Conservation (phyloP, 2,888 invertebrate species). For the Apodemia mormo region DNA sequence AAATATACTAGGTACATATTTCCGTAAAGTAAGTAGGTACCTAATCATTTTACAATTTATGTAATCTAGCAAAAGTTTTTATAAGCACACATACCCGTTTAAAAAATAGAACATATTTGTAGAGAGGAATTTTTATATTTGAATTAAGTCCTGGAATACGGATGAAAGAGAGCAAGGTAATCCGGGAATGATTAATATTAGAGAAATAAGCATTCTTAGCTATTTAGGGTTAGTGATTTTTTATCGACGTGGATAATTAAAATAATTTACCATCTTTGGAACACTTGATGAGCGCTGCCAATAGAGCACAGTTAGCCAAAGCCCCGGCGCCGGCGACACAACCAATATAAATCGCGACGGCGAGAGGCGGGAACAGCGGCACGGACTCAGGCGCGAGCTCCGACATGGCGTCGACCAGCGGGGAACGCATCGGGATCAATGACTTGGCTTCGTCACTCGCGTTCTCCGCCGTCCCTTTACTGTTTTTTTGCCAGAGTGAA, state of each 20-base stretch:
- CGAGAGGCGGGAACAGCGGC: conserved; percentile 64
- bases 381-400: conserved; percentile 52
- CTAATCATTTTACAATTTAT: too few relatives aligned
- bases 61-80: neutral
- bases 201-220: neutral
- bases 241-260: conserved; percentile 22
- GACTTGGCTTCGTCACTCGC: conserved; percentile 73
- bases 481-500: conserved; percentile 67
- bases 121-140: neutral
- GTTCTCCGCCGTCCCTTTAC: conserved; percentile 62
- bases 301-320: conserved; percentile 66
- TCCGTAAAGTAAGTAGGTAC: too few relatives aligned
- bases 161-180: neutral
- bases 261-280: conserved; percentile 68
- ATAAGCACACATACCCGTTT: neutral
- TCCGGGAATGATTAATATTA: neutral
- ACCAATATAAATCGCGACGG: conserved; percentile 57
- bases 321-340: conserved; percentile 70
- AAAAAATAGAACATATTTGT: neutral
- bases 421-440: conserved; percentile 77
- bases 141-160: neutral
- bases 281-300: conserved; percentile 67
- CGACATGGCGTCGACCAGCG: conserved; percentile 66
- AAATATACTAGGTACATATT: too few relatives aligned
- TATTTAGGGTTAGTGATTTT: neutral